phyloP scores from a whole-genome alignment of 2,888 invertebrate genomes.

The Abrostola tripartita region DNA sequence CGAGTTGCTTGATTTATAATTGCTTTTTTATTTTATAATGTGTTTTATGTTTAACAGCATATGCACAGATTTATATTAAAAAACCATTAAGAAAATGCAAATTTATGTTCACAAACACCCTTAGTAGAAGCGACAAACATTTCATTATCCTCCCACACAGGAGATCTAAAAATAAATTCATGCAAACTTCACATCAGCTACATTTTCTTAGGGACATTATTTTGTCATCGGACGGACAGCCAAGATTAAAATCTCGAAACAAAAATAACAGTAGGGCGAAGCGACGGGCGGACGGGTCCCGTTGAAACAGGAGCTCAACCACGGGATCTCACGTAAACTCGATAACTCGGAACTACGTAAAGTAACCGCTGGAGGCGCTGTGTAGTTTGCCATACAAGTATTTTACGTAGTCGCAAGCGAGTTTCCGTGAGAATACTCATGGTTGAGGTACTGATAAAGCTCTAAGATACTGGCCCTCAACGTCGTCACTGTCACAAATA shows the following conservation, averaged over 20 bases:
- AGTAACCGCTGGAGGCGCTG: too few species aligned
- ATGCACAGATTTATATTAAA: background rate
- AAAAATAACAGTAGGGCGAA: slow-evolving; percentile 61
- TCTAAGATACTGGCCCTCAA: slow-evolving; percentile 58
- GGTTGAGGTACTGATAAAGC: slow-evolving; percentile 54
- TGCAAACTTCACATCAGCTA: slow-evolving; percentile 21
- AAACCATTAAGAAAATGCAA: background rate
- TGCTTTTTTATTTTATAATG: too few species aligned
- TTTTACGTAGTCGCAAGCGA: too few species aligned
- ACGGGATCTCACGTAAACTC: too few species aligned
- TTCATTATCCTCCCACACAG: background rate
- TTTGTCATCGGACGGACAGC: slow-evolving; percentile 44
- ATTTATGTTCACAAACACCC: background rate
- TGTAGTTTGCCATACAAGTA: too few species aligned
- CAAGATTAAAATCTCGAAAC: slow-evolving; percentile 68
- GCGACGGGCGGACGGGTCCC: slow-evolving; percentile 48
- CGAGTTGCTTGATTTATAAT: too few species aligned
- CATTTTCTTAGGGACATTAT: slow-evolving; percentile 35
- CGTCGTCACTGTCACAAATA: slow-evolving; percentile 59
- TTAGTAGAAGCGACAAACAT: background rate
- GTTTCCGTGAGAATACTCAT: too few species aligned
- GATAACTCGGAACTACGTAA: too few species aligned
- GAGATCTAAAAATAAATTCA: slow-evolving; percentile 12
- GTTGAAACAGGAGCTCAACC: slow-evolving; percentile 45
- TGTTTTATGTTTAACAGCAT: too few species aligned